Conservation (phyloP, 2,113 vertebrate species). For the Orycteropus afer region DNA sequence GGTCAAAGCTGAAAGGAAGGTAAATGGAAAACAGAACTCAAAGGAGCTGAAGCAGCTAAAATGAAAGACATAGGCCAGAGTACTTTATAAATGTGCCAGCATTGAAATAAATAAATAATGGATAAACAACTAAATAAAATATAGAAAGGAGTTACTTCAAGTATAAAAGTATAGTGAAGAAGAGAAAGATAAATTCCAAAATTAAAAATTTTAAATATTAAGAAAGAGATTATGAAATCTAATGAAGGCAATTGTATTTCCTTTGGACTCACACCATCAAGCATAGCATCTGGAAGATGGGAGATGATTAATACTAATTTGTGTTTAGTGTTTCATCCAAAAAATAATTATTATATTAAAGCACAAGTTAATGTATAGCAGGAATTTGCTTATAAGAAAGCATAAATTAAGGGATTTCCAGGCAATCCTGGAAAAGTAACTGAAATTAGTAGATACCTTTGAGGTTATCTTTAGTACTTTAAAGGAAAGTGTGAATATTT, state of each 20-base stretch:
- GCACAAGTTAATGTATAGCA: background rate
- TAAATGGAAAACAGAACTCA: background rate
- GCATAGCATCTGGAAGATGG: background rate
- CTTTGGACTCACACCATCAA: background rate
- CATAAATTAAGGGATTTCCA: too few species aligned
- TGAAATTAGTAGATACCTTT: background rate
- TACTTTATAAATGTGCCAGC: background rate
- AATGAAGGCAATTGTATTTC: background rate
- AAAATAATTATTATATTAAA: background rate
- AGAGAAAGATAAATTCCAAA: background rate
- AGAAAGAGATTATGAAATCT: background rate
- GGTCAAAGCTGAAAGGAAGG: background rate
- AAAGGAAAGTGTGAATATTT: background rate
- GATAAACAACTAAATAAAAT: slow-evolving; percentile 20
- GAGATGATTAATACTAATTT: background rate
- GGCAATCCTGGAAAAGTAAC: background rate
- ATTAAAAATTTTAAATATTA: background rate
- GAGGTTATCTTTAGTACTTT: background rate
- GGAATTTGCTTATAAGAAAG: too few species aligned
- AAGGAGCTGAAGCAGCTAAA: slow-evolving; percentile 3
- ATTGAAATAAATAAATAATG: slow-evolving; percentile 9
- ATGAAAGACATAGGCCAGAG: background rate
- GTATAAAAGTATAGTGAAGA: background rate
- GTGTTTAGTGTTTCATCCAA: background rate
- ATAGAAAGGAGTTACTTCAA: background rate